Conservation (phyloP, 2,113 vertebrate genomes). For the Calyptomena viridis region DNA sequence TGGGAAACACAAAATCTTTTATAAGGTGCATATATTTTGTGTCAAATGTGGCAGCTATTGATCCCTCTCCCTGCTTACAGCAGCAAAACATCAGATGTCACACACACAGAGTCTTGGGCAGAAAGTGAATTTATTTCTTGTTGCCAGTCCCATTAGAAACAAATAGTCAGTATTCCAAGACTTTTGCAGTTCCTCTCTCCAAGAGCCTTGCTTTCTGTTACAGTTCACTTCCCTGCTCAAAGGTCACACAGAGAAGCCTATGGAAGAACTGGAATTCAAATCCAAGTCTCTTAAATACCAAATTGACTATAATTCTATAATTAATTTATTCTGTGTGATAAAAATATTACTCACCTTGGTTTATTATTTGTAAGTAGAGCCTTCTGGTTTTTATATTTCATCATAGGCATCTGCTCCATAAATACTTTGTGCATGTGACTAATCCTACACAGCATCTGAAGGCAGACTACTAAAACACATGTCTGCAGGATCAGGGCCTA, state of each 20-base stretch:
- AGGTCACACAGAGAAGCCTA: not conserved
- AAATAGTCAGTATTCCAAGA: not conserved
- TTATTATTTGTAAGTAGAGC: not conserved
- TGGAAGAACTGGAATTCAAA: not conserved
- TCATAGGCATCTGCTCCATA: not conserved
- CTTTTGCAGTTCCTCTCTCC: not conserved
- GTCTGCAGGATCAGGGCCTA: not conserved
- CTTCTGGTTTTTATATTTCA: constrained; percentile 14
- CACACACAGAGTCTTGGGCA: not conserved
- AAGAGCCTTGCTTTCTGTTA: not conserved
- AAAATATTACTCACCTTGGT: not conserved
- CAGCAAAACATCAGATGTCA: not conserved
- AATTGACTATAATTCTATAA: not conserved
- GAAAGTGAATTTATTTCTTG: not conserved
- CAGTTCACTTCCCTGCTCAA: not conserved
- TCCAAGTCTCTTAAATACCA: not conserved
- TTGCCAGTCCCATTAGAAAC: not conserved
- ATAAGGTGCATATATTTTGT: not conserved
- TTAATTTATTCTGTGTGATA: not conserved
- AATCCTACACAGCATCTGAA: not conserved
- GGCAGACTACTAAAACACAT: not conserved
- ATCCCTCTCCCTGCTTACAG: not conserved
- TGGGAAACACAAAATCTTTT: not conserved
- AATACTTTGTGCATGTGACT: not conserved
- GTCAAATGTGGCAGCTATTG: not conserved